Evolutionary conservation across 2,113 vertebrate species (phyloP), one percentile per base, ranked within the genome.

Genomic region (Ibidorhyncha struthersii): DNA sequence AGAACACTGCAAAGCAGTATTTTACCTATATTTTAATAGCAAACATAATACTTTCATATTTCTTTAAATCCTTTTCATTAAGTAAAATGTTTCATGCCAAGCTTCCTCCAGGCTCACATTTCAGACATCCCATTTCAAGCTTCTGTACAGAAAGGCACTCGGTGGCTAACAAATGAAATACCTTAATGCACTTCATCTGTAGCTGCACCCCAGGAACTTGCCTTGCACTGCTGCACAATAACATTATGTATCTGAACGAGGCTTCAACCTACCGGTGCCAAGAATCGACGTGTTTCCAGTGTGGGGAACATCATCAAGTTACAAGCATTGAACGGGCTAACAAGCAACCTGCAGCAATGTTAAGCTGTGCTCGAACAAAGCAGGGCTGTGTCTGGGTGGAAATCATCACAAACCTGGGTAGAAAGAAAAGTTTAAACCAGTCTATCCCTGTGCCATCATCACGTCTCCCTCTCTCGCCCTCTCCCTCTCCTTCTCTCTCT

Each of bases 51-150:
- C 84, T 87, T 97, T 84, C 58, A 79, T 92, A 90, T 97, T 97
- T 98, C 89, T 93, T 97, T 76, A 93, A 88, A 97, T 96, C 89
- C 78, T 95, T 97, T 97, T 97, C 95, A 95, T 97, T 96, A 95
- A 97, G 88, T 82, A 78, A 97, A 96, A 91, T 45, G 53, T 92
- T 97, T 92, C 86, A 82, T 95, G 93, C 93, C 96, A 96, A 94
- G 72, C 79, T 90, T 98, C 72, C 90, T 96, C 61, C 45, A 45
- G 88, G 96, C 83, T 98, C 96, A 85, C 29, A 74, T 96, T 97
- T 97, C 95, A 97, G 92, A 79, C 78, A 76, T 91, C 85, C 47
- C 50, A 10, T 81, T 94, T 95, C 77, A 93, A 79, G 83, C 82
- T 97, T 97, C 95, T 98, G 93, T 94, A 85, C 55, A 47, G 65